Base-by-base conservation (phyloP, 1,140 invertebrate species). In the Ips typographus region DNA sequence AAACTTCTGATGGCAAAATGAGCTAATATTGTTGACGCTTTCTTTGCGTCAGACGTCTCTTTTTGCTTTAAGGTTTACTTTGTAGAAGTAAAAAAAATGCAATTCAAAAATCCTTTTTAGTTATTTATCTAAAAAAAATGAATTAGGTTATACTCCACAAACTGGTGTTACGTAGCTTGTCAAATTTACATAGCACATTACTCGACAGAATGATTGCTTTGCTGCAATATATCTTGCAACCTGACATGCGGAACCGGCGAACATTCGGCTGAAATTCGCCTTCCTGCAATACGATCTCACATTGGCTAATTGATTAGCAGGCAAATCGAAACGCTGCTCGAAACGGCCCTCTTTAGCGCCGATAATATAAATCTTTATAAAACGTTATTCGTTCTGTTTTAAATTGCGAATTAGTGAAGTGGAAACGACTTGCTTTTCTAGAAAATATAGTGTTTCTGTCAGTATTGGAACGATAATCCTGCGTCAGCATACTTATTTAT, bases 131-230 rank as follows among this genome's bases (percentile, higher is more conserved):
- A 55, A 55, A 42, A 59, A 56, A 37, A 39, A 7, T 56, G n/a
- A 56, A 7, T 6, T 4, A 56, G 7, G 38, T 37, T 56, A 56
- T n/a, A 59, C 38, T 42, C 40, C 5, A 59, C n/a, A 7, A 8
- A 42, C 2, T 40, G 8, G 6, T 22, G 42, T 49, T 61, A 47
- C 59, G 44, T 61, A 8, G n/a, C 39, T 4, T 61, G 37, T 47
- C 59, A 61, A 61, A 44, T 61, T 47, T 58, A 58, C 56, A 58
- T 41, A 53, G 51, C 4, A 53, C 51, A 53, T 53, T 53, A 53
- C 4, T 6, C 51, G 40, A 58, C 40, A 8, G 56, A 58, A 58
- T 58, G 56, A 58, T 40, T 58, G 40, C 56, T 3, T 58, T 58
- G 40, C 56, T 58, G 38, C 40, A 58, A 58, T 58, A 58, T 58